Evolutionary conservation across 2,888 invertebrate species (phyloP).

Genomic region (Seira sanloemensis): DNA sequence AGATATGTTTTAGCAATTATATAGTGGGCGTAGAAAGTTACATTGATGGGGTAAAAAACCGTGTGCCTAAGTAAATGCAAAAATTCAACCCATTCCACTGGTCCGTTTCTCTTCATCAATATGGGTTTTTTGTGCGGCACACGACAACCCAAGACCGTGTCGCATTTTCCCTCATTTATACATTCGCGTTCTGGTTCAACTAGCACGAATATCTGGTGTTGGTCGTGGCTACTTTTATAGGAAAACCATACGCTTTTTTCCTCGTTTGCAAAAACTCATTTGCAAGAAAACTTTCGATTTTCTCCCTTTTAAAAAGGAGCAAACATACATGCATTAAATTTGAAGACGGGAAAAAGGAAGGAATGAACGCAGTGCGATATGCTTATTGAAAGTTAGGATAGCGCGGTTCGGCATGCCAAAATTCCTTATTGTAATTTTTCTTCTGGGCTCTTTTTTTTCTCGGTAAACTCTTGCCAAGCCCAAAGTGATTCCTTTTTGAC

Average conservation of each 20-base stretch:
- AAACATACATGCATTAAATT: background rate
- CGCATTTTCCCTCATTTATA: slow-evolving; percentile 35
- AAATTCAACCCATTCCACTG: background rate
- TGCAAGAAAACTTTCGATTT: slow-evolving; percentile 49
- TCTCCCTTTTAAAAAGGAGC: slow-evolving; percentile 27
- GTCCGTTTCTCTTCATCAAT: background rate
- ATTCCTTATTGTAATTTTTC: slow-evolving; percentile 22
- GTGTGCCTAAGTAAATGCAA: background rate
- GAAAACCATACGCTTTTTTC: slow-evolving; percentile 10
- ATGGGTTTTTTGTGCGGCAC: slow-evolving; percentile 25
- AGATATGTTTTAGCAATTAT: background rate
- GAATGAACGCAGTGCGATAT: background rate
- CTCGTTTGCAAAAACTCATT: slow-evolving; percentile 48
- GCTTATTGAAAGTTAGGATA: background rate
- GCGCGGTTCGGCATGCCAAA: slow-evolving; percentile 18
- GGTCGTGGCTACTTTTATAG: slow-evolving; percentile 2
- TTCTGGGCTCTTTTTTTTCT: background rate
- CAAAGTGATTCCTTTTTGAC: background rate
- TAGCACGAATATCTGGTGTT: background rate
- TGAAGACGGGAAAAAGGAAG: slow-evolving; percentile 18
- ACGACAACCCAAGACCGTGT: slow-evolving; percentile 17
- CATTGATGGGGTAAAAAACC: background rate
- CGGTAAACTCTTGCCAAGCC: background rate
- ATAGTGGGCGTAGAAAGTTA: background rate
- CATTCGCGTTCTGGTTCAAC: slow-evolving; percentile 18